Evolutionary conservation across 2,113 vertebrate species (phyloP), one percentile per base, ranked within the genome.

Genomic region (Eolophus roseicapilla): DNA sequence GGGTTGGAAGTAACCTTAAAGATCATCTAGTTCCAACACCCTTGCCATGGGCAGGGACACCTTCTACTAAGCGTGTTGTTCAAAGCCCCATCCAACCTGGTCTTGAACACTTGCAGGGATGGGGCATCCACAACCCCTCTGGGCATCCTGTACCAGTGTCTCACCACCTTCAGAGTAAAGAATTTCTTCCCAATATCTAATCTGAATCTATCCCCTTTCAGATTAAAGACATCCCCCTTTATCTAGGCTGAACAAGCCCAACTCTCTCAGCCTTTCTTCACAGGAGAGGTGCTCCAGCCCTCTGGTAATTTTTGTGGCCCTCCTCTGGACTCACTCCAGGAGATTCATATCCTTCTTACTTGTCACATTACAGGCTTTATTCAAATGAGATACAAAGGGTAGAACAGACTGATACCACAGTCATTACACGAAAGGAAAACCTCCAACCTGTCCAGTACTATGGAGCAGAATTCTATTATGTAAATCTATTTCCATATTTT

Each of bases 401-500:
- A 64, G 37, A 89, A 76, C 0, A 12, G 92, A 74, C 43, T 49
- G 57, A 81, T 90, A 33, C 11, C 3, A 2, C 69, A 84, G 79
- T 81, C 74, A 47, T 71, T 91, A 96, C 83, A 92, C 93, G 83
- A 91, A 96, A 91, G 74, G 89, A 86, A 95, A 95, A 65, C 52
- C 35, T 91, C 93, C 83, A 95, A 71, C 83, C 83, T 95, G 94
- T 82, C 96, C 88, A 76, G 78, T 76, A 76, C 70, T 78, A 65
- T 81, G 0, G 2, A 85, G 77, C 16, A 95, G 86, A 96, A 91
- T 95, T 91, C 49, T 73, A 63, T 94, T 95, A 92, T 93, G 93
- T 85, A 97, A 93, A 96, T 93, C 50, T 92, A 21, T 57, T 91
- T 95, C 88, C 91, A 86, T 92, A 93, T 96, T 95, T 97, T 89